Evolutionary conservation across 2,888 invertebrate genomes (phyloP).

Genomic region (Hyppa rectilinea): DNA sequence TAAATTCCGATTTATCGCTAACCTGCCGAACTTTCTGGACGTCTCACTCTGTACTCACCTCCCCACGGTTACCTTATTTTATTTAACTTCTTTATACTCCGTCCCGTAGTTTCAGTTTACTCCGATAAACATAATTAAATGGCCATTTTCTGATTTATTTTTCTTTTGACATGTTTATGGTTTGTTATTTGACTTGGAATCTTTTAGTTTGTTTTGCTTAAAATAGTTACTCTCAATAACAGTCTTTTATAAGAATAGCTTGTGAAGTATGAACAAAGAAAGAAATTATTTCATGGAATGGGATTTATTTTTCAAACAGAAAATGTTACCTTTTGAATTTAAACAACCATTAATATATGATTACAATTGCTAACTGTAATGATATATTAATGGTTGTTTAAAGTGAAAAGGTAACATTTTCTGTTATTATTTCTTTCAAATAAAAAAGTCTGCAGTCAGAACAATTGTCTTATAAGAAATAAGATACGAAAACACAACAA

Average conservation of each 20-base stretch:
- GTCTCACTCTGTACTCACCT: constrained; percentile 79
- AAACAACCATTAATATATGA: not conserved
- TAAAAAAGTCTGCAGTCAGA: constrained; percentile 33
- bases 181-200: constrained; percentile 24
- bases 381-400: too few relatives aligned
- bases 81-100: constrained; percentile 85
- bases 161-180: constrained; percentile 40
- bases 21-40: constrained; percentile 88
- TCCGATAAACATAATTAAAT: constrained; percentile 79
- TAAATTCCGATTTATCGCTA: constrained; percentile 88
- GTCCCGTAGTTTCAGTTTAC: constrained; percentile 73
- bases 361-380: not conserved
- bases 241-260: constrained; percentile 3
- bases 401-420: too few relatives aligned
- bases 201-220: constrained; percentile 6
- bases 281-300: not conserved
- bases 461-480: constrained; percentile 39
- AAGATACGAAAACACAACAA: constrained; percentile 45
- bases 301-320: not conserved
- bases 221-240: constrained; percentile 6
- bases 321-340: constrained; percentile 8
- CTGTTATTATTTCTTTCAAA: too few relatives aligned
- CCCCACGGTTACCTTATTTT: constrained; percentile 84
- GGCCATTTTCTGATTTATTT: constrained; percentile 60
- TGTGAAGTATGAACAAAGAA: constrained; percentile 13